Evolutionary conservation across 2,888 invertebrate species (phyloP), one percentile per base, ranked within the genome.

Genomic region (Reticulitermes lucifugus): DNA sequence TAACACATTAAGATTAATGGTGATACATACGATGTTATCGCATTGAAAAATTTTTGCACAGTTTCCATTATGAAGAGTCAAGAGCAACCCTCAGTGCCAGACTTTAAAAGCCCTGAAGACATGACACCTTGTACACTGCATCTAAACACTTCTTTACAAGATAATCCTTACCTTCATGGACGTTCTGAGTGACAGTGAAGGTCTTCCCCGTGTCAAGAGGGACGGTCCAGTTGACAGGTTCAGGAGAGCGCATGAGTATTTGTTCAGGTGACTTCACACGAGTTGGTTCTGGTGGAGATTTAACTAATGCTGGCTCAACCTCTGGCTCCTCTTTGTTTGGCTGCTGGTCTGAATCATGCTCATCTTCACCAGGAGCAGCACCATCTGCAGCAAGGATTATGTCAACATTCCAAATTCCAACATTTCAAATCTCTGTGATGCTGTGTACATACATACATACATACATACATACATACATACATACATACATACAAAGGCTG

Each of bases 161-260:
- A 18, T 14, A 55, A 55, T 55, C 18, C 55, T 55, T 90, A 95
- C 95, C 95, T 91, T 95, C 95, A 89, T 95, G 95, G 89, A 97
- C 96, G 92, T 97, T 97, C 92, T 97, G 97, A 87, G 97, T 97
- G 89, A 97, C 97, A 73, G 97, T 97, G 91, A 97, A 97, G 71
- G 97, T 97, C 93, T 97, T 97, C 89, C 97, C 97, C 88, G 97
- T 98, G 91, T 98, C 98, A 89, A 98, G 93, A 84, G 98, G 97
- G 86, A 98, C 97, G 83, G 97, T 98, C 98, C 98, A 98, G 92
- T 97, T 97, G 89, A 98, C 98, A 83, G 98, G 98, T 92, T 98
- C 98, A 22, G 98, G 98, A 35, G 97, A 97, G 88, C 97, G 94
- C 95, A 97, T 96, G 90, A 97, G 94, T 91, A 97, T 96, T 91